phyloP scores from a whole-genome alignment of 2,113 vertebrate species.

The Sceloporus undulatus region DNA sequence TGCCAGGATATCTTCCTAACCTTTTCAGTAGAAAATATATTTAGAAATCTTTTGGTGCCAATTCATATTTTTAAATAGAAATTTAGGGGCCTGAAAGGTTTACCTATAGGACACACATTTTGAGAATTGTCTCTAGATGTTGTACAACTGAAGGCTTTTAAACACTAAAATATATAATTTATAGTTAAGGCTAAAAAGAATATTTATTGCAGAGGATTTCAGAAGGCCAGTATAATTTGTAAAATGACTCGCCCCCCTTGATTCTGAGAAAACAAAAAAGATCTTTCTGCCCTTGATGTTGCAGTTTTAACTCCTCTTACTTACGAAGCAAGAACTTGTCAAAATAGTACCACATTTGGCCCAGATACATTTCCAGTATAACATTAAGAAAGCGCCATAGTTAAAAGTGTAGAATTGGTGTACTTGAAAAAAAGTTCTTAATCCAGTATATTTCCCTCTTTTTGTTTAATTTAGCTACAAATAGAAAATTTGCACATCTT shows the following conservation, averaged over 20 bases:
- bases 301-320: conserved; percentile 63
- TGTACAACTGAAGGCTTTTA: conserved; percentile 82
- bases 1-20: conserved; percentile 73
- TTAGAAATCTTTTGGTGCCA: conserved; percentile 77
- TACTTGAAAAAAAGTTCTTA: conserved; percentile 75
- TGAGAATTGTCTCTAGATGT: conserved; percentile 76
- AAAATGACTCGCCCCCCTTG: conserved; percentile 73
- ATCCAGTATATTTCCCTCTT: conserved; percentile 65
- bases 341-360: conserved; percentile 55
- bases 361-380: conserved; percentile 59
- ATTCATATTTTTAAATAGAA: conserved; percentile 69
- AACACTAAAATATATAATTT: conserved; percentile 90
- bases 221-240: conserved; percentile 86
- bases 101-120: conserved; percentile 71
- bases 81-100: conserved; percentile 76
- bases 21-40: conserved; percentile 74
- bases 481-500: conserved; percentile 83
- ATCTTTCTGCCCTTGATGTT: conserved; percentile 66
- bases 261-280: conserved; percentile 33
- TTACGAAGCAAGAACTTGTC: conserved; percentile 56
- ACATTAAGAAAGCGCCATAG: conserved; percentile 67
- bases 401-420: conserved; percentile 75
- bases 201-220: conserved; percentile 90
- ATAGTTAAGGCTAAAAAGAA: conserved; percentile 87
- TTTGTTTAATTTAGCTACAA: conserved; percentile 62